These are phyloP conservation scores for Armadillidium nasatum DNA, from an alignment of 1,140 invertebrate species.

Conservation along the genomic window DNA sequence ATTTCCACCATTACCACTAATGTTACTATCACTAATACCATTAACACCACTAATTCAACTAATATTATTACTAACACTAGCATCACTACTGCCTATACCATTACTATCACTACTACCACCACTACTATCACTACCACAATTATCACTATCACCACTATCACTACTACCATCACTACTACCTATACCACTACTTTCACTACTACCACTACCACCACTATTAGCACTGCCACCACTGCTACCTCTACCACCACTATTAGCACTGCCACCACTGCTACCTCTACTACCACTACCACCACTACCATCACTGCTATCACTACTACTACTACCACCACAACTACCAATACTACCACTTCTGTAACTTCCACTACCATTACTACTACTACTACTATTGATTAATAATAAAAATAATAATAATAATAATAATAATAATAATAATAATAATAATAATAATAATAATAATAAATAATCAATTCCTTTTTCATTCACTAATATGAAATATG, in stretches of 20 bases:
- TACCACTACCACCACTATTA: constrained; percentile 1
- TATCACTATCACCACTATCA: neutral
- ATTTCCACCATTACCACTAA: neutral
- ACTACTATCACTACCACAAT: neutral
- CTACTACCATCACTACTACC: constrained; percentile 1
- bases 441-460: too few species aligned
- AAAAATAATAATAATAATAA: too few species aligned
- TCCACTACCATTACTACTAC: constrained; percentile 9
- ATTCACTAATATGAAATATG: too few species aligned
- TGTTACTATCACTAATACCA: neutral
- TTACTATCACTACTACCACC: neutral
- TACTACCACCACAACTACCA: constrained; percentile 1
- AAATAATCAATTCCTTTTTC: too few species aligned
- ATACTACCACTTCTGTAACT: too few species aligned
- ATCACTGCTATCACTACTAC: constrained; percentile 10
- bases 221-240: neutral
- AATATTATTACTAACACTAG: constrained; percentile 3
- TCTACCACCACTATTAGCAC: neutral
- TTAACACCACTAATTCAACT: neutral
- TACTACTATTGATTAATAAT: neutral
- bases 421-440: too few species aligned
- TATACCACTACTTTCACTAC: neutral
- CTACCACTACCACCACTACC: neutral
- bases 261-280: neutral
- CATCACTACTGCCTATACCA: neutral